Conservation (phyloP, 2,797 vertebrate genomes). For the Acomys russatus region DNA sequence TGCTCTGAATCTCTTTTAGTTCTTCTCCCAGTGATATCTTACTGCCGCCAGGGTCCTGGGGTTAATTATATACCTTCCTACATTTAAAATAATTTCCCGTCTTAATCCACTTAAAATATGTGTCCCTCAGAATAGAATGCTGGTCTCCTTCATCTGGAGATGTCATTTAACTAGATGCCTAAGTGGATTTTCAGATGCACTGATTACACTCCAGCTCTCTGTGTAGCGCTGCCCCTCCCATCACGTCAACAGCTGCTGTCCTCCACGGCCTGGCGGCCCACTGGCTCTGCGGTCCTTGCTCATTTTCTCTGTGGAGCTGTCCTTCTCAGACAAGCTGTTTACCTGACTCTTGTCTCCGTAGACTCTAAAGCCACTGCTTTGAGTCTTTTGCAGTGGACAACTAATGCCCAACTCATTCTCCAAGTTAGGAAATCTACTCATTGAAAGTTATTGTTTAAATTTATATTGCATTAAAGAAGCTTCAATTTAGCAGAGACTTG, state of each 20-base stretch:
- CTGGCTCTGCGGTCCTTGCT: not conserved
- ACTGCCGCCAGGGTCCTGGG: conserved; percentile 39
- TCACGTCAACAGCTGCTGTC: not conserved
- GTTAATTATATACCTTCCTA: conserved; percentile 78
- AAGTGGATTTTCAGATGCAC: conserved; percentile 72
- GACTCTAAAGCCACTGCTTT: not conserved
- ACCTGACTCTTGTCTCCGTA: not conserved
- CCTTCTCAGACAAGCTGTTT: not conserved
- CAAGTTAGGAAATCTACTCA: not conserved
- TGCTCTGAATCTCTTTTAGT: conserved; percentile 55
- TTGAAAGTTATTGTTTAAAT: conserved; percentile 2
- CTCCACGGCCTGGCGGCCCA: not conserved
- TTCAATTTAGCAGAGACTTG: not conserved
- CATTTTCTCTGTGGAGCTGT: not conserved
- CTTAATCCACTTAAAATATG: conserved; percentile 79
- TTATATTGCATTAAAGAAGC: not conserved
- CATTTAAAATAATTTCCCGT: conserved; percentile 78
- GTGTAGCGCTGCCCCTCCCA: not conserved
- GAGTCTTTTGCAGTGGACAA: not conserved
- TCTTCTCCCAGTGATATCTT: conserved; percentile 64
- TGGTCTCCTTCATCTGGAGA: conserved; percentile 62
- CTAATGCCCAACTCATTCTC: not conserved
- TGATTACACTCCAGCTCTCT: conserved; percentile 66
- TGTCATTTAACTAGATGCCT: conserved; percentile 72
- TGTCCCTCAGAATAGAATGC: conserved; percentile 64